phyloP scores from a whole-genome alignment of 2,113 vertebrate genomes.

The Mirza zaza region DNA sequence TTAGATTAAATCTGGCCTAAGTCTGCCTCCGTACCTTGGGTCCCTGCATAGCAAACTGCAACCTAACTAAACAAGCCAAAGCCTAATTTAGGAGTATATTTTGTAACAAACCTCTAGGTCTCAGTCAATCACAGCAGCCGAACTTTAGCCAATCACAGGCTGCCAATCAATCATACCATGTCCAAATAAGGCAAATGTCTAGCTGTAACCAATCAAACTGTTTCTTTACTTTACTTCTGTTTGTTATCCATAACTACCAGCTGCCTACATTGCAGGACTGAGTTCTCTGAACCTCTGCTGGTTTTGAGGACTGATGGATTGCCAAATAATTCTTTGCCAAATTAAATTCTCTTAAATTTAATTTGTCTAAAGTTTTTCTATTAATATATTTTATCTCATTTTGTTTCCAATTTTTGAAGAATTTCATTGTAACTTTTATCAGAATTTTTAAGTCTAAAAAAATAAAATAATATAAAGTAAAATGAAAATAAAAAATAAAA shows the following conservation, averaged over 20 bases:
- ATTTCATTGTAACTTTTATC: background rate
- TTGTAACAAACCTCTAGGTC: background rate
- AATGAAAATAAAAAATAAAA: background rate
- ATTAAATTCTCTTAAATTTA: background rate
- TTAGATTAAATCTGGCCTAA: background rate
- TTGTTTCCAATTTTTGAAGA: background rate
- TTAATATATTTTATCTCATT: background rate
- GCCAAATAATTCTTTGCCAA: background rate
- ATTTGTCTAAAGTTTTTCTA: background rate
- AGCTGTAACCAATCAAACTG: background rate
- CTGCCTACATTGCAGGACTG: no score
- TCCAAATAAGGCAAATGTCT: background rate
- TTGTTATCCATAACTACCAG: background rate
- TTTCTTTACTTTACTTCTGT: background rate
- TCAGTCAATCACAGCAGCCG: background rate
- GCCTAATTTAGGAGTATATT: background rate
- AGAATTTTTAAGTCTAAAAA: background rate
- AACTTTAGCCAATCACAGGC: background rate
- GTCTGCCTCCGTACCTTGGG: background rate
- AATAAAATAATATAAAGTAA: background rate
- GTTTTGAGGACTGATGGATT: background rate
- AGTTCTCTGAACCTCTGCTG: background rate
- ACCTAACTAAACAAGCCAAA: background rate
- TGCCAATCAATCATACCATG: background rate
- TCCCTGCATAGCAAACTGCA: background rate